Evolutionary conservation across 1,140 invertebrate genomes (phyloP).

Genomic region (Pinna nobilis): DNA sequence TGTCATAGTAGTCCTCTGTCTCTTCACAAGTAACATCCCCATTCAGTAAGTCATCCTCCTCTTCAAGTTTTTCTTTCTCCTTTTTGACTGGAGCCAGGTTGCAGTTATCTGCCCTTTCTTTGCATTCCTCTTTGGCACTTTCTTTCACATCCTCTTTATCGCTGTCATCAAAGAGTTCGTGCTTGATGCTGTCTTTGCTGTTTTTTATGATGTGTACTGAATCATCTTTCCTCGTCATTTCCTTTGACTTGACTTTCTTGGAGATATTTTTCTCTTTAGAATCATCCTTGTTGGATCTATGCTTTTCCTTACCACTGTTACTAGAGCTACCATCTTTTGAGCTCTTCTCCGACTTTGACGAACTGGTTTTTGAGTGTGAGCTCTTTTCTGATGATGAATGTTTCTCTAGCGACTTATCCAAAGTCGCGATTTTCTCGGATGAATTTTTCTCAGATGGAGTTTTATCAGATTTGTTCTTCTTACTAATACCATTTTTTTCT

Average conservation of each 20-base stretch:
- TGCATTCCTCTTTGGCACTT: not conserved
- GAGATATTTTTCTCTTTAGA: slow-evolving; percentile 7
- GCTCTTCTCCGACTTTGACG: not conserved
- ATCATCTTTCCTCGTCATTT: not conserved
- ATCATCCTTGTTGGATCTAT: not conserved
- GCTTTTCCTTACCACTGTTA: slow-evolving; percentile 1
- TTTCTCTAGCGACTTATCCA: not conserved
- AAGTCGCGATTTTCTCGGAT: not conserved
- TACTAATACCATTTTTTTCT: too few species aligned
- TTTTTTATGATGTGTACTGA: slow-evolving; percentile 2
- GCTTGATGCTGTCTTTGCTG: not conserved
- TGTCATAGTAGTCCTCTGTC: slow-evolving; percentile 3
- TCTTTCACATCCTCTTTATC: not conserved
- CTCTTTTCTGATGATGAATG: too few species aligned
- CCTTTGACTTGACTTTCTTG: not conserved
- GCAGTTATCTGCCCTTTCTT: too few species aligned
- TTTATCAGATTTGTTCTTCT: slow-evolving; percentile 4
- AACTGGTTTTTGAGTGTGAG: slow-evolving; percentile 2
- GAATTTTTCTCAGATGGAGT: not conserved
- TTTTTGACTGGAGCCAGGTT: not conserved
- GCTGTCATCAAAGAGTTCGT: not conserved
- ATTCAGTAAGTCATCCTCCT: slow-evolving; percentile 1
- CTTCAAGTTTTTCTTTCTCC: not conserved
- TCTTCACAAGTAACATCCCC: not conserved
- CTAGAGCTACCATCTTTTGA: not conserved